Conservation (phyloP, 2,113 vertebrate genomes). For the Myotis davidii region DNA sequence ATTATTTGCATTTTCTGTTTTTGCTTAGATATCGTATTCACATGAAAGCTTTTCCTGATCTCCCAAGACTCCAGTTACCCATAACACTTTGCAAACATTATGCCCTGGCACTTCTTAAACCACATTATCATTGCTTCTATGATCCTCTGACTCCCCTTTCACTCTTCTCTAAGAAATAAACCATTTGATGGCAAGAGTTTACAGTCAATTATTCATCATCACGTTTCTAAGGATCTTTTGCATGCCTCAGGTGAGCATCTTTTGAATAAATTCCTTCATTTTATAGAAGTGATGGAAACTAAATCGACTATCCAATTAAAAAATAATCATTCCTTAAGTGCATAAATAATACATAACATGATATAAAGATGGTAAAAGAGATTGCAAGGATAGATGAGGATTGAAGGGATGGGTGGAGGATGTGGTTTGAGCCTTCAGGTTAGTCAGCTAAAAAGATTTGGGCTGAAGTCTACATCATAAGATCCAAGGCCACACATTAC, state of each 20-base stretch:
- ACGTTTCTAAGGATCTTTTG: neutral
- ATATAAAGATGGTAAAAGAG: neutral
- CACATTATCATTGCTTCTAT: neutral
- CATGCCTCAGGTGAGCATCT: neutral
- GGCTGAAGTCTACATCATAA: neutral
- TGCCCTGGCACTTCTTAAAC: neutral
- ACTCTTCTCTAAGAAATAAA: neutral
- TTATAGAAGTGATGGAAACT: neutral
- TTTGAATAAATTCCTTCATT: neutral
- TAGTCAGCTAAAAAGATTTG: neutral
- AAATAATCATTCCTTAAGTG: neutral
- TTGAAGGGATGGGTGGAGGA: neutral
- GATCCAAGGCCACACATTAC: neutral
- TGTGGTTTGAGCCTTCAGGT: neutral
- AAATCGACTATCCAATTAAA: neutral
- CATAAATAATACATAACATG: neutral
- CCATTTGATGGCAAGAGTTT: neutral
- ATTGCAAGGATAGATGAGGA: neutral
- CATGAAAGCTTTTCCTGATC: neutral
- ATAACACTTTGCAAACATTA: neutral
- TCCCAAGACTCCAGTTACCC: neutral
- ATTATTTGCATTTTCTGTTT: neutral
- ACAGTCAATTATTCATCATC: neutral
- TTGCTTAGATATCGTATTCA: neutral
- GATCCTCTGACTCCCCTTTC: neutral